A percentile compares a stretch with the other conserved stretches of the same genome.
Conservation (phyloP, 2,797 vertebrate genomes). For the Galaxias olidus region DNA sequence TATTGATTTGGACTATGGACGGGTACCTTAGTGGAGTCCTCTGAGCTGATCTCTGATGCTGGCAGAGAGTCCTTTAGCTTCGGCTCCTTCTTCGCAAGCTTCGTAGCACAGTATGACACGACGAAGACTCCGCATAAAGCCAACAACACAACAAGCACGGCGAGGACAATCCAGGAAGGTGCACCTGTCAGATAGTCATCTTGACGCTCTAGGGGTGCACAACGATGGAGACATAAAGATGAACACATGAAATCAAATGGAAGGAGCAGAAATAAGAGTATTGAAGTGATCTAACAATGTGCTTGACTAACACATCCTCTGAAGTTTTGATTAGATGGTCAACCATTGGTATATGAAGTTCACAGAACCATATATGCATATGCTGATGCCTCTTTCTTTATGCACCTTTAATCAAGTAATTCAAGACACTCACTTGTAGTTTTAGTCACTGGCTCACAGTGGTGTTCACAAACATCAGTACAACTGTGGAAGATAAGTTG, state of each 20-base stretch:
- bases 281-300: too few species aligned
- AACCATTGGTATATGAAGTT: too few species aligned
- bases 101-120: slow-evolving; percentile 42
- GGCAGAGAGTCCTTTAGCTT: not conserved
- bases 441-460: not conserved
- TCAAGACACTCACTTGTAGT: slow-evolving; percentile 36
- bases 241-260: too few species aligned
- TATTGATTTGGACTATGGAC: too few species aligned
- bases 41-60: not conserved
- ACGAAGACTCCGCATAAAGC: slow-evolving; percentile 8
- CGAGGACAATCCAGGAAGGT: not conserved
- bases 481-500: slow-evolving; percentile 56
- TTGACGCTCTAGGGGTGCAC: too few species aligned
- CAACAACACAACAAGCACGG: accelerated
- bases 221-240: too few species aligned
- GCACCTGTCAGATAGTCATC: too few species aligned
- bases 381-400: not conserved
- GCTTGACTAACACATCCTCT: too few species aligned
- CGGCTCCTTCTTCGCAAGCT: slow-evolving; percentile 23
- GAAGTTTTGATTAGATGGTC: too few species aligned
- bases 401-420: not conserved
- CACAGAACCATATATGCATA: too few species aligned
- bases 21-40: slow-evolving; percentile 42
- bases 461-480: slow-evolving; percentile 25
- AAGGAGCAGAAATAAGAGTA: too few species aligned